Base-by-base conservation (phyloP, 2,797 vertebrate genomes). In the Tolypeutes matacus region DNA sequence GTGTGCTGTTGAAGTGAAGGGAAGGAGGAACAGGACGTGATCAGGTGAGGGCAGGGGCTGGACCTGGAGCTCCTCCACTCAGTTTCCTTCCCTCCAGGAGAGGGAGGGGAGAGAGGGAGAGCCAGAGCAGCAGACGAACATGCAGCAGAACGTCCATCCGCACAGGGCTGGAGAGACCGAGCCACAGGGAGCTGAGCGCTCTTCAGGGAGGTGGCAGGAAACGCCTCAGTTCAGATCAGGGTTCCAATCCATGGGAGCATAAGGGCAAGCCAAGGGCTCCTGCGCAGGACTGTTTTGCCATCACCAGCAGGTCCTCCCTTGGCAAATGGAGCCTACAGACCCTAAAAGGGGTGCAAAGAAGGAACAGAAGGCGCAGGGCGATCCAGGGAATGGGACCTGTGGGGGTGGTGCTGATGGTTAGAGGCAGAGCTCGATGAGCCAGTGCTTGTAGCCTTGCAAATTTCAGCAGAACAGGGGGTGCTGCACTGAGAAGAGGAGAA, bases 1-100 rank as follows among this genome's bases (percentile, higher is more conserved):
- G 49, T 90, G 97, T 21, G 39, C 64, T 93, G 93, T 96, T 93
- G 97, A 97, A 97, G 96, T 95, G 97, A 92, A 96, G 96, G 91
- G 94, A 93, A 77, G 89, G 96, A 94, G 75, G 95, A 93, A 91
- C 96, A 27, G 29, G 8, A 17, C 14, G 6, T 12, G 6, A 27
- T 1, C n/a, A 46, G 36, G 25, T 5, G 42, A n/a, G 49, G 42
- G 15, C 9, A 36, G 39, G 39, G 14, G 23, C 72, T 76, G 80
- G 94, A 97, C 95, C 91, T 70, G 75, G 87, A 92, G 94, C 25
- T 76, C 31, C 72, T 90, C 23, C 34, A 4, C 7, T 20, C 64
- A 3, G 3, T 17, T 27, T 31, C 29, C 60, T n/a, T n/a, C 27
- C 15, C 67, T 20, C 60, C 56, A 39, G 49, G 60, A 13, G 25